These are phyloP conservation scores for Oreortyx pictus DNA, from an alignment of 2,797 vertebrate genomes.

Conservation along the genomic window DNA sequence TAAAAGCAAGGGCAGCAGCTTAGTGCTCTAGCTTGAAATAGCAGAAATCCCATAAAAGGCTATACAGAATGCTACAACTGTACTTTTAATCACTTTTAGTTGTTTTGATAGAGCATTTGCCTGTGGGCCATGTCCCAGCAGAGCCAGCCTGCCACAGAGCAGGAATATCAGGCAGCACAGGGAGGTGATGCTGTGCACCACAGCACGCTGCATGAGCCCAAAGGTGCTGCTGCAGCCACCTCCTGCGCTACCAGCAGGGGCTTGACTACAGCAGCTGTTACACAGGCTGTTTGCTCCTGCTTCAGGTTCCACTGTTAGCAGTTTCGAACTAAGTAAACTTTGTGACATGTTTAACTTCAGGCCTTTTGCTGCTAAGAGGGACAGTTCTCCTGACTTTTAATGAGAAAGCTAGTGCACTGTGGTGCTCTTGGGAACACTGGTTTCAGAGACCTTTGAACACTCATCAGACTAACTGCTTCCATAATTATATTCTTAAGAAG, in stretches of 20 bases:
- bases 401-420: background rate
- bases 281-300: background rate
- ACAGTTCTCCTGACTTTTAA: conserved; percentile 8
- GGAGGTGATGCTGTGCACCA: background rate
- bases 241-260: background rate
- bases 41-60: background rate
- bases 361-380: background rate
- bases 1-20: background rate
- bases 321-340: conserved; percentile 41
- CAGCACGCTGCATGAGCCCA: background rate
- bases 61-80: background rate
- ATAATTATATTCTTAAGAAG: background rate
- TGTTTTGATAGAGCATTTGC: background rate
- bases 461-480: background rate
- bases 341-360: background rate
- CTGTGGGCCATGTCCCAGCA: background rate
- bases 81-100: background rate
- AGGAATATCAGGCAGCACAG: background rate
- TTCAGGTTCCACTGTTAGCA: background rate
- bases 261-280: conserved; percentile 16
- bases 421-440: background rate
- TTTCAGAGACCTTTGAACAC: background rate
- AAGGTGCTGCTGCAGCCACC: conserved; percentile 4
- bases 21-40: background rate
- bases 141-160: background rate